phyloP scores from a whole-genome alignment of 2,113 vertebrate species.

The Cebus imitator region DNA sequence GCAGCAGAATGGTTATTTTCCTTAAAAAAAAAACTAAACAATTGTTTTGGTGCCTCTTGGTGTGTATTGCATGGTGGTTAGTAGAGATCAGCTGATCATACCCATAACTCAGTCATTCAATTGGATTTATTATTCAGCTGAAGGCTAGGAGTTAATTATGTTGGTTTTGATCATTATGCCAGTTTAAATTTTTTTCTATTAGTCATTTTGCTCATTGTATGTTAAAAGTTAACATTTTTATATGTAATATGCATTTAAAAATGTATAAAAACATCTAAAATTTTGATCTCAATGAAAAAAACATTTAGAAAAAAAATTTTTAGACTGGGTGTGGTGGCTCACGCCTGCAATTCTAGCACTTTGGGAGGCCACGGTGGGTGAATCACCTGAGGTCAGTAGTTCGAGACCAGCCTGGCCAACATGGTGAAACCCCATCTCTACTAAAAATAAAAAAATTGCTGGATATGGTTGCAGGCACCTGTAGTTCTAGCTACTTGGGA shows the following conservation, averaged over 20 bases:
- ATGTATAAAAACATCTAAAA: not conserved
- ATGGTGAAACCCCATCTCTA: no score
- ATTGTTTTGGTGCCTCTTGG: not conserved
- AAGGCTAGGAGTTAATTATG: not conserved
- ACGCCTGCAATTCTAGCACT: no score
- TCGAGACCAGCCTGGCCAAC: no score
- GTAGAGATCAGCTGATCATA: not conserved
- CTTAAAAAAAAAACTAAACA: not conserved
- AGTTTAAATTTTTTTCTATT: not conserved
- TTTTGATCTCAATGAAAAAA: no score
- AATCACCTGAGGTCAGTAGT: no score
- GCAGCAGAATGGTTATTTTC: not conserved
- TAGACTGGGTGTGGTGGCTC: no score
- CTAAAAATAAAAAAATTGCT: no score
- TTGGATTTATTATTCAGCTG: not conserved
- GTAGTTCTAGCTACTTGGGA: no score
- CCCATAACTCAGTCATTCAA: not conserved
- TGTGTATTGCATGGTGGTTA: not conserved
- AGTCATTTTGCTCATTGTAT: not conserved
- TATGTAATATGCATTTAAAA: not conserved
- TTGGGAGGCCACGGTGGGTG: no score
- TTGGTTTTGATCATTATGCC: not conserved
- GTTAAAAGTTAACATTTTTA: not conserved
- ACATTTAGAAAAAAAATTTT: no score
- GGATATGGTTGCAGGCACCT: no score